Base-by-base conservation (phyloP, 2,797 vertebrate genomes). In the Sus cebifrons region DNA sequence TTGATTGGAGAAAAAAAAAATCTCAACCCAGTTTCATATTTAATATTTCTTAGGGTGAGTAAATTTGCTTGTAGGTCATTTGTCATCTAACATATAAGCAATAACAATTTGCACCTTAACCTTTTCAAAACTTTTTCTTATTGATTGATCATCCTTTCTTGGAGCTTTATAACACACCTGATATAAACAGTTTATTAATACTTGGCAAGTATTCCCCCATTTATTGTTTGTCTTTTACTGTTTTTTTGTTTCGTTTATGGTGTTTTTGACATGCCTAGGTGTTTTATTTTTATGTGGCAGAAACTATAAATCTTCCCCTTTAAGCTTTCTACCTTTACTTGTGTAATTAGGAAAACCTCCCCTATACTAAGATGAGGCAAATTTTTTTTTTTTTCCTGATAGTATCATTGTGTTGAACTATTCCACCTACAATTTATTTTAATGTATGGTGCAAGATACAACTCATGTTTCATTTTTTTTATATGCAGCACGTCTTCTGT, bases 391-490 rank as follows among this genome's bases (percentile, higher is more conserved):
- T 88, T 83, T 60, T 36, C 75, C 70, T 60, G n/a, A 17, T 81
- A 52, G 16, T 90, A 56, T 92, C 82, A 49, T 77, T 79, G 65
- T 49, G 25, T 91, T 77, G 67, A 71, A 68, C 62, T 94, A 13
- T 27, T 87, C 56, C 82, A 78, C n/a, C 58, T 70, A 18, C 65
- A 94, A 79, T 82, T 91, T 94, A 82, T 78, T 92, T 56, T 92
- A 27, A 60, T 44, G 2, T 82, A 54, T 54, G 23, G 14, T 89
- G 4, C 70, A n/a, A 74, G 29, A 12, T 81, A 90, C 20, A 75
- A 58, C n/a, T 96, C 16, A 70, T 32, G 87, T 79, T 86, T 92
- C 15, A 64, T 52, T 91, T 77, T 86, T 87, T 49, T 49, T 49
- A 49, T 49, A 49, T 49, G 6, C 9, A 49, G 44, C 44, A 49